These are phyloP conservation scores for Danio kyathit DNA, from an alignment of 2,797 vertebrate species.

Conservation along the genomic window DNA sequence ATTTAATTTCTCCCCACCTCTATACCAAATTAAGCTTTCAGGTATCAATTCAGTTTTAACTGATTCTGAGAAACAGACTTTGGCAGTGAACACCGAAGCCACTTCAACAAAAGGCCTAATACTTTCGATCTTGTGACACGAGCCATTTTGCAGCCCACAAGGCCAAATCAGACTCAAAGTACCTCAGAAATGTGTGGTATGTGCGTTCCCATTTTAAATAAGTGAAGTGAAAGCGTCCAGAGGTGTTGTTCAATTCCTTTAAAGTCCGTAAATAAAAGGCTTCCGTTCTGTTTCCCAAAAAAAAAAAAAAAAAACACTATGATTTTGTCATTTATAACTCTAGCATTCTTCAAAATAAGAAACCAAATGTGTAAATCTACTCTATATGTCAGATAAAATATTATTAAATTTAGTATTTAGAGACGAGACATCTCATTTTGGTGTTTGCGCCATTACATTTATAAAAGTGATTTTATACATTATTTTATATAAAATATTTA, in stretches of 20 bases:
- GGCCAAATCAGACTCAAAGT: conserved; percentile 22
- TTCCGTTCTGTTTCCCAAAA: neutral
- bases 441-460: too few species aligned
- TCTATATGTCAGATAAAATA: too few species aligned
- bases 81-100: neutral
- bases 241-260: neutral
- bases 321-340: too few species aligned
- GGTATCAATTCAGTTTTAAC: neutral
- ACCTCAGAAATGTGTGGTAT: conserved; percentile 17
- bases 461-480: too few species aligned
- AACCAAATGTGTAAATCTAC: too few species aligned
- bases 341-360: too few species aligned
- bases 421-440: too few species aligned
- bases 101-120: conserved; percentile 8
- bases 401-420: too few species aligned
- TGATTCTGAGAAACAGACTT: conserved; percentile 2
- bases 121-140: conserved; percentile 43
- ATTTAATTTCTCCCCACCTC: neutral
- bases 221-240: conserved; percentile 50
- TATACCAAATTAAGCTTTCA: neutral
- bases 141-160: neutral
- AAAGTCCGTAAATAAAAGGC: too few species aligned
- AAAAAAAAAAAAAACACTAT: neutral
- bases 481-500: too few species aligned
- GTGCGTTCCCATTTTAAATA: conserved; percentile 6